Base-by-base conservation (phyloP, 1,140 invertebrate species). In the Belonocnema kinseyi region DNA sequence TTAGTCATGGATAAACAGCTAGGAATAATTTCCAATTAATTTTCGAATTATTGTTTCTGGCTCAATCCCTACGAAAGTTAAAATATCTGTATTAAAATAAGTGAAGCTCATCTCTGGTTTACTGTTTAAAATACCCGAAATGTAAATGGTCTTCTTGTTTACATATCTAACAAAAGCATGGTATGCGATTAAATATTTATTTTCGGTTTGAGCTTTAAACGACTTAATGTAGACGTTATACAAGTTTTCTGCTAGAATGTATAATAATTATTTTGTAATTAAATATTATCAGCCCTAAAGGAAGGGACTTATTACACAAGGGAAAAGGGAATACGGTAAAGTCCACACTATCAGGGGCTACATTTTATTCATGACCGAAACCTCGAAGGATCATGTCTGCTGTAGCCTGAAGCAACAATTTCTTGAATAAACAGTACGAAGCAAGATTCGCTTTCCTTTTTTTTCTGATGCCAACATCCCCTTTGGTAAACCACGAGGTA, bases 331-430 rank as follows among this genome's bases (percentile, higher is more conserved):
- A 66, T 40, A 66, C 26, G 61, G 33, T 66, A 66, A 66, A 66
- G 61, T 66, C 61, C 61, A 66, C 61, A 66, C 26, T 33, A 66
- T 66, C 21, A 26, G 26, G 26, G 13, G 13, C n/a, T 66, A 33
- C 61, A n/a, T 75, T 73, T 84, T 82, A 82, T 82, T 84, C 83
- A 81, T 79, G 77, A 77, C 71, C 73, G 74, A 81, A 82, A 82
- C 77, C 80, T 79, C 80, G 74, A 72, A 77, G 83, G 78, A 84
- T 82, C 77, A 78, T 81, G 81, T 76, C 79, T 72, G 50, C 50
- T 73, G 58, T 80, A 80, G 81, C 83, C 76, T 50, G 72, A 54
- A 76, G 81, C 81, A 80, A 77, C 78, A 82, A 82, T 84, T 82
- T 84, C 83, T 82, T 82, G 77, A 81, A 77, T 74, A 81, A 70